Percentiles rank a stretch among this genome's conserved stretches.
phyloP scores from a whole-genome alignment of 2,113 vertebrate species.

The Nesoenas mayeri region DNA sequence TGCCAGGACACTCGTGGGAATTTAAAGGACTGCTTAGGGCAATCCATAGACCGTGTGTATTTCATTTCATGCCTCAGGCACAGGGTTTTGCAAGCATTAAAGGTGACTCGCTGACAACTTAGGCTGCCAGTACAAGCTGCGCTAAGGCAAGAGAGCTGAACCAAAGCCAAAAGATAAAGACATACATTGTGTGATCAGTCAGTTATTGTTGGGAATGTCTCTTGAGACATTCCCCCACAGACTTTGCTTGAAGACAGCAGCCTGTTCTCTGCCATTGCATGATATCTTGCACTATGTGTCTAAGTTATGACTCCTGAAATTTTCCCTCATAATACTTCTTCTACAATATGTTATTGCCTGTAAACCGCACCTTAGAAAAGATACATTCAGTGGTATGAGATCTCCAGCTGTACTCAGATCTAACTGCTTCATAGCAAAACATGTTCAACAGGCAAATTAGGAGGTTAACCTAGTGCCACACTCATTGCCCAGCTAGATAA shows the following conservation, averaged over 20 bases:
- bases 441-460: background rate
- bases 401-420: background rate
- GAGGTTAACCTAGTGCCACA: background rate
- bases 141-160: background rate
- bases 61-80: background rate
- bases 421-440: background rate
- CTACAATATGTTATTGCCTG: background rate
- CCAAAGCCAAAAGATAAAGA: background rate
- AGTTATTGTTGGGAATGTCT: background rate
- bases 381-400: background rate
- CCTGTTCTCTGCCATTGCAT: background rate
- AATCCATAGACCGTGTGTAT: background rate
- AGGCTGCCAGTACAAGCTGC: background rate
- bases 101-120: background rate
- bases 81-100: background rate
- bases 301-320: background rate
- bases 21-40: background rate
- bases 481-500: accelerated
- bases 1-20: background rate
- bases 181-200: background rate
- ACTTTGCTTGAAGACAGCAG: background rate
- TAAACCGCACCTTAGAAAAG: background rate
- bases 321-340: background rate
- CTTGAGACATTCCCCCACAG: background rate
- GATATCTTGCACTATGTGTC: background rate